Evolutionary conservation across 2,797 vertebrate species (phyloP), one percentile per base, ranked within the genome.

Genomic region (Micromesistius poutassou): DNA sequence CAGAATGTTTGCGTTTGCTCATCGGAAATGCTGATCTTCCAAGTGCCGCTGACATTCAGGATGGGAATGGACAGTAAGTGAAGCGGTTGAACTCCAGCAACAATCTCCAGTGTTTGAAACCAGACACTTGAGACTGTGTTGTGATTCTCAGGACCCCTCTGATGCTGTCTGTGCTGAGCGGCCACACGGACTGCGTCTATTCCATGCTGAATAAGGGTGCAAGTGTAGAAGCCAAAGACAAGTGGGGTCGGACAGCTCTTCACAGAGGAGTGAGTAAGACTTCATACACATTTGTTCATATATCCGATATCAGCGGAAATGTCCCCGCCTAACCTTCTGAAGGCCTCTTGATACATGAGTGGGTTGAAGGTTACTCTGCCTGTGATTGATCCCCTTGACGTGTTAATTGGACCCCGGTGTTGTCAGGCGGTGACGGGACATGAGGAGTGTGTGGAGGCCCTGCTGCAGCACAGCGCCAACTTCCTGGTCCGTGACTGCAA

Each of bases 221-320:
- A 81, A 95, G 89, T 70, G 97, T 98, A 79, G 96, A 99, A 94
- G 96, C 97, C 97, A 98, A 97, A 97, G 98, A 99, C 90, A 97
- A 97, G 79, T 96, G 96, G 97, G 97, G 96, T 86, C 95, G 97
- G 90, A 98, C 97, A 1, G 97, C 97, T 30, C 88, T 99, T 35
- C 97, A 99, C 74, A 94, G 98, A 95, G 97, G 97, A 93, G 98
- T 99, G 91, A 96, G 95, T 28, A 77, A 12, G 68, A 22, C 55
- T 76, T 81, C 42, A 73, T 74, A 4, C 12, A 74, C n/a, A 71
- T 12, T 50, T n/a, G 14, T 40, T 50, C 72, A 42, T 28, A 40
- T n/a, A 10, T 25, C 9, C 9, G 22, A 25, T 62, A 62, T 62
- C 55, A 62, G 55, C 6, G 1, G 22, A 62, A 62, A 62, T 62